Evolutionary conservation across 2,888 invertebrate genomes (phyloP).

Genomic region (Athripsodes cinereus): DNA sequence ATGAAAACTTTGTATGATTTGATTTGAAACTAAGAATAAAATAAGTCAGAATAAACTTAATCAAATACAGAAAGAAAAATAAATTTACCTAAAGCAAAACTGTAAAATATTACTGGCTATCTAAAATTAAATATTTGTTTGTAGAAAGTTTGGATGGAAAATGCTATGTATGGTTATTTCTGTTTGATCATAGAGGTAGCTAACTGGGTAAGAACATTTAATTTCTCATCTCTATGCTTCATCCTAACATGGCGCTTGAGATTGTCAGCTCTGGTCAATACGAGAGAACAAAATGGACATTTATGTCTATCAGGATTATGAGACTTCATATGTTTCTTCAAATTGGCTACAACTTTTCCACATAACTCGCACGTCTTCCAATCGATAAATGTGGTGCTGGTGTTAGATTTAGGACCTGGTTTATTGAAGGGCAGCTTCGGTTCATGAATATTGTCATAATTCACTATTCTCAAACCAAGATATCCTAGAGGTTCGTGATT

Average conservation of each 20-base stretch:
- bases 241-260: slow-evolving; percentile 60
- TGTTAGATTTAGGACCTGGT: not conserved
- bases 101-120: too few relatives aligned
- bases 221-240: slow-evolving; percentile 44
- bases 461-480: slow-evolving; percentile 15
- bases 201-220: slow-evolving; percentile 4
- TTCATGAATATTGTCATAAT: slow-evolving; percentile 15
- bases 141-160: too few relatives aligned
- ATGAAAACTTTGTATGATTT: too few relatives aligned
- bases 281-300: slow-evolving; percentile 57
- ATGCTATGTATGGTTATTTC: not conserved
- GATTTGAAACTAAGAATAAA: too few relatives aligned
- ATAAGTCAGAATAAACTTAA: too few relatives aligned
- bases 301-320: slow-evolving; percentile 58
- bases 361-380: slow-evolving; percentile 57
- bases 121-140: too few relatives aligned
- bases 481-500: slow-evolving; percentile 33
- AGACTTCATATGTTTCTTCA: slow-evolving; percentile 62
- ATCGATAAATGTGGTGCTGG: slow-evolving; percentile 11
- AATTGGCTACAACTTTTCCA: slow-evolving; percentile 59
- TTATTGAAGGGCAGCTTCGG: slow-evolving; percentile 1
- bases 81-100: too few relatives aligned
- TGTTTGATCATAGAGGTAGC: not conserved
- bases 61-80: too few relatives aligned
- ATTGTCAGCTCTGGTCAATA: slow-evolving; percentile 61